phyloP scores from a whole-genome alignment of 2,113 vertebrate genomes.

The Hemibagrus wyckioides region DNA sequence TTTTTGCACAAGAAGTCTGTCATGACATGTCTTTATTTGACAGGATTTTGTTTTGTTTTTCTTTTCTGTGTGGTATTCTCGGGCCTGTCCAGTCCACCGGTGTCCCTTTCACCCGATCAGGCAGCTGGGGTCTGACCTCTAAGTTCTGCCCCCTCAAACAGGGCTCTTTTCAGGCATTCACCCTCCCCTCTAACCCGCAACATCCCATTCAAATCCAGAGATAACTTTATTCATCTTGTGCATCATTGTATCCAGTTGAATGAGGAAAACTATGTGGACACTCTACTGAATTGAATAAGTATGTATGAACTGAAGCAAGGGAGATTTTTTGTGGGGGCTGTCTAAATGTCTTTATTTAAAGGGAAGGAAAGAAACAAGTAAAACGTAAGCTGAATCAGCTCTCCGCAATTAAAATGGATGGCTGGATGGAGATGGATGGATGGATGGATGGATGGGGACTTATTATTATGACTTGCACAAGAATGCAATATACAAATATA shows the following conservation, averaged over 20 bases:
- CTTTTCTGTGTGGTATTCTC: conserved; percentile 78
- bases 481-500: background rate
- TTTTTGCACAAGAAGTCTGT: conserved; percentile 63
- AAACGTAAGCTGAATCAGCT: conserved; percentile 27
- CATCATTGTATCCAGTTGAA: conserved; percentile 99
- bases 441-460: background rate
- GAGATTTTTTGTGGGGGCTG: conserved; percentile 60
- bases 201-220: conserved; percentile 92
- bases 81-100: conserved; percentile 87
- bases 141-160: conserved; percentile 83
- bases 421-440: background rate
- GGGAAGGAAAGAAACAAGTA: conserved; percentile 51
- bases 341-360: conserved; percentile 85
- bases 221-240: conserved; percentile 99
- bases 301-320: conserved; percentile 61
- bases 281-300: conserved; percentile 84
- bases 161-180: conserved; percentile 88
- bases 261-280: conserved; percentile 85
- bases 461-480: background rate
- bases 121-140: conserved; percentile 98
- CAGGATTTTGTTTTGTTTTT: conserved; percentile 74
- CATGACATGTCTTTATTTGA: conserved; percentile 79
- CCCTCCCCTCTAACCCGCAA: conserved; percentile 94
- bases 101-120: conserved; percentile 87
- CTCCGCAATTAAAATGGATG: background rate